These are phyloP conservation scores for Pentalonia nigronervosa DNA, from an alignment of 1,140 invertebrate genomes.

Conservation along the genomic window DNA sequence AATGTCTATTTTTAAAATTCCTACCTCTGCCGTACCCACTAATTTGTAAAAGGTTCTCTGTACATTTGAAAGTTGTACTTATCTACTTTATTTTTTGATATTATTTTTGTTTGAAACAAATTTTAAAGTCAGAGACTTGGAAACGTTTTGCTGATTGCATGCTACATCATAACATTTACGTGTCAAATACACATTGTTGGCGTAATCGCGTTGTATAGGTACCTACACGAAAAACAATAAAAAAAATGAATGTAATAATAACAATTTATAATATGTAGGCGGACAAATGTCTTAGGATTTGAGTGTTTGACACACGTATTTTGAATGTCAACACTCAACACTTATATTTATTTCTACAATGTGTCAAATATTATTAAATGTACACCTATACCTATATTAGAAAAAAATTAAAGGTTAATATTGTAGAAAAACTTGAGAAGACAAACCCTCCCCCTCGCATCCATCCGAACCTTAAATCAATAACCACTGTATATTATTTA, in stretches of 20 bases:
- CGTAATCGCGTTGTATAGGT: background rate
- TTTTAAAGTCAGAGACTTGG: background rate
- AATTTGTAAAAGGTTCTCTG: background rate
- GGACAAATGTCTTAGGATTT: background rate
- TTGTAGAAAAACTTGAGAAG: background rate
- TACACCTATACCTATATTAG: too few species aligned
- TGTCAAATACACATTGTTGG: background rate
- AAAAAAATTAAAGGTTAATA: background rate
- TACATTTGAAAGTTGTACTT: background rate
- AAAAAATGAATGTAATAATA: background rate
- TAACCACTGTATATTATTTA: background rate
- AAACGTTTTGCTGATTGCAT: background rate
- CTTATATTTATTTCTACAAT: background rate
- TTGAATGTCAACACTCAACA: background rate
- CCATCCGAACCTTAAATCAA: background rate
- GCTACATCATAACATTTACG: background rate
- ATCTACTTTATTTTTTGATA: background rate
- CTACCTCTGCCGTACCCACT: background rate
- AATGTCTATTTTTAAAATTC: conserved; percentile 52
- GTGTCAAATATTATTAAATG: background rate
- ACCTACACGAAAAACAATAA: background rate
- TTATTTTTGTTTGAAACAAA: background rate
- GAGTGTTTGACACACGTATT: background rate
- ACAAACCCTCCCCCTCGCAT: background rate
- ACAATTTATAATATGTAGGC: background rate